Conservation (phyloP, 1,140 invertebrate species). For the Conus betulinus region DNA sequence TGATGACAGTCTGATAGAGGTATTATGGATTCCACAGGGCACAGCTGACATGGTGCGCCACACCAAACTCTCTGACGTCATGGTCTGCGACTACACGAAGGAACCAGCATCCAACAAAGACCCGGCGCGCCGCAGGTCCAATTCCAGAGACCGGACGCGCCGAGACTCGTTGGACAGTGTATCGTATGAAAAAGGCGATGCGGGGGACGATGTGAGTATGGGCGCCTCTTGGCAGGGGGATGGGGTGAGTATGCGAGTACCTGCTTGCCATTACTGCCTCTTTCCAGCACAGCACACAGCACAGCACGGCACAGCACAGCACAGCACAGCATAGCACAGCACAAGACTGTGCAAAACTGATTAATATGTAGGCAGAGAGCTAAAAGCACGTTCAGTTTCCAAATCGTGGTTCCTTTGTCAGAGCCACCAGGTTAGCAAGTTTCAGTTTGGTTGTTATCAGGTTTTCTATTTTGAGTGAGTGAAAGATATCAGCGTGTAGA, state of each 20-base stretch:
- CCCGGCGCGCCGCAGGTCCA: conserved; percentile 73
- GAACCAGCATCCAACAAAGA: conserved; percentile 66
- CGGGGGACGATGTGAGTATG: conserved; percentile 80
- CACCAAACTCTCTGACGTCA: conserved; percentile 86
- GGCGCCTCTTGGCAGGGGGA: conserved; percentile 63
- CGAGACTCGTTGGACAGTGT: conserved; percentile 81
- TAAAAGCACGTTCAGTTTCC: no score
- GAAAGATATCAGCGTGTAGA: no score
- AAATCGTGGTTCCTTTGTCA: no score
- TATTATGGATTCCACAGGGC: conserved; percentile 73
- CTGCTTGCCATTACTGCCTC: conserved; percentile 76
- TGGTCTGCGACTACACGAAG: conserved; percentile 73
- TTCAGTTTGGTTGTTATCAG: no score
- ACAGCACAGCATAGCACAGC: not conserved
- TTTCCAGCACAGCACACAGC: conserved; percentile 66
- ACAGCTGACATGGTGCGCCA: conserved; percentile 90
- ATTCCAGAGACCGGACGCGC: conserved; percentile 77
- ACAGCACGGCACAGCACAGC: conserved; percentile 55
- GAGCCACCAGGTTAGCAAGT: no score
- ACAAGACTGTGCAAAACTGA: no score
- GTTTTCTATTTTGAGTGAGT: no score
- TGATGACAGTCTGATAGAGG: no score
- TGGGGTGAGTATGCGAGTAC: conserved; percentile 76
- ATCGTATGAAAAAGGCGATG: conserved; percentile 77
- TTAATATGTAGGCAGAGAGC: no score